These are phyloP conservation scores for Sebastiscus albofasciatus DNA, from an alignment of 2,797 vertebrate species.

Conservation along the genomic window DNA sequence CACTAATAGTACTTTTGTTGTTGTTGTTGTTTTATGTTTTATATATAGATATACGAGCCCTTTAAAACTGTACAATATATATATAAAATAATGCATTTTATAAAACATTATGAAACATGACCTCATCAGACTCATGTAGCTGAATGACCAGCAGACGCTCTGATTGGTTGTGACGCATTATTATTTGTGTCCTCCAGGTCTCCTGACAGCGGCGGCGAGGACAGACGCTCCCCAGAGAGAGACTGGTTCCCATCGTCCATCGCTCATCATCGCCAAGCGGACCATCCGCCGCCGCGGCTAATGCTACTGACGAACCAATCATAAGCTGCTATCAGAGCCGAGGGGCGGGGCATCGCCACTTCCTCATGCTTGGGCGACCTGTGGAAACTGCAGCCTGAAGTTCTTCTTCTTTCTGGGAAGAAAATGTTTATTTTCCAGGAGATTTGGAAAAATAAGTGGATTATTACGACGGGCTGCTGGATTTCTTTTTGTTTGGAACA, in stretches of 20 bases:
- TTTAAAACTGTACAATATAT: too few relatives aligned
- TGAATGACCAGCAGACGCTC: not conserved
- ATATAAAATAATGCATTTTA: not conserved
- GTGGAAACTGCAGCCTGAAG: not conserved
- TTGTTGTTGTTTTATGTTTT: too few relatives aligned
- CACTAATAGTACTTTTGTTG: too few relatives aligned
- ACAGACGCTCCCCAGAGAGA: slow-evolving; percentile 79
- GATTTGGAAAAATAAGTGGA: slow-evolving; percentile 56
- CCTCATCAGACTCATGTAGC: not conserved
- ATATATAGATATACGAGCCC: too few relatives aligned
- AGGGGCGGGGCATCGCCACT: not conserved
- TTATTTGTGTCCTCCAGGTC: slow-evolving; percentile 82
- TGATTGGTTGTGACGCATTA: not conserved
- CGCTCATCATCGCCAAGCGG: slow-evolving; percentile 74
- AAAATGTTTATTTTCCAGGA: slow-evolving; percentile 65
- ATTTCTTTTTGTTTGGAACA: slow-evolving; percentile 80
- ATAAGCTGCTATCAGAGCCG: slow-evolving; percentile 55
- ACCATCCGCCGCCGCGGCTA: not conserved
- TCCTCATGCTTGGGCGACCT: slow-evolving; percentile 37
- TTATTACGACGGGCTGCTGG: slow-evolving; percentile 44
- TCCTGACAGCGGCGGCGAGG: slow-evolving; percentile 89
- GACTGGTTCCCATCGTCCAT: slow-evolving; percentile 76
- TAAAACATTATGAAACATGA: not conserved
- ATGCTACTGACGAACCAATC: slow-evolving; percentile 14
- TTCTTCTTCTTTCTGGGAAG: not conserved